phyloP scores from a whole-genome alignment of 2,797 vertebrate genomes.

The Poliocrania exsul region DNA sequence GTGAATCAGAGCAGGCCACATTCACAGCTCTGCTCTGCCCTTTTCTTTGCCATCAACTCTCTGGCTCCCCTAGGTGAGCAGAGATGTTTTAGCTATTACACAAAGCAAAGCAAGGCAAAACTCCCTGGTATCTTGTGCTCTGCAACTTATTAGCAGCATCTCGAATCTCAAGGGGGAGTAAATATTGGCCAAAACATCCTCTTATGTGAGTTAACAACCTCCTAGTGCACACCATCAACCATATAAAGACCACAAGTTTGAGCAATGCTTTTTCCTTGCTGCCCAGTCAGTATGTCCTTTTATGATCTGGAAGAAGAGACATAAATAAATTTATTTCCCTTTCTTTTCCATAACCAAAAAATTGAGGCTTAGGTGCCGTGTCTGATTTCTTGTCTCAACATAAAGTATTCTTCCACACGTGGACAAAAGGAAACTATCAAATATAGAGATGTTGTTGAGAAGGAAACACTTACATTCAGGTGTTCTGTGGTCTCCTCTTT shows the following conservation, averaged over 20 bases:
- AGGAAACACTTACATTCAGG: conserved; percentile 83
- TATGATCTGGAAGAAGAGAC: not conserved
- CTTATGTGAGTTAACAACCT: not conserved
- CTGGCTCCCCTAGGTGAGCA: not conserved
- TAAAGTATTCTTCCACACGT: not conserved
- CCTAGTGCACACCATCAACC: not conserved
- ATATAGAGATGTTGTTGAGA: not conserved
- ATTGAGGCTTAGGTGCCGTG: not conserved
- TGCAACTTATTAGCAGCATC: not conserved
- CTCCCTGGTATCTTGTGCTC: not conserved
- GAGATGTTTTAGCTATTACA: not conserved
- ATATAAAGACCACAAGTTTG: not conserved
- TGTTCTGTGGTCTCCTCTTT: conserved; percentile 83
- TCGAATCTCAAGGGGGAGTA: not conserved
- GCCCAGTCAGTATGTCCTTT: not conserved
- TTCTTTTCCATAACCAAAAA: not conserved
- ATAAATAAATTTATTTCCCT: not conserved
- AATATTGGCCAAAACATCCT: not conserved
- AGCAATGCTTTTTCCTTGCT: not conserved
- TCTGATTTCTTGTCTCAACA: not conserved
- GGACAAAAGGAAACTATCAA: not conserved
- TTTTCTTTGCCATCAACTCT: not conserved
- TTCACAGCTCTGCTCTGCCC: not conserved
- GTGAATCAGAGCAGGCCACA: not conserved
- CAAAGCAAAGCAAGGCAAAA: not conserved